These are phyloP conservation scores for Rhizomys pruinosus DNA, from an alignment of 2,113 vertebrate genomes.

Conservation along the genomic window DNA sequence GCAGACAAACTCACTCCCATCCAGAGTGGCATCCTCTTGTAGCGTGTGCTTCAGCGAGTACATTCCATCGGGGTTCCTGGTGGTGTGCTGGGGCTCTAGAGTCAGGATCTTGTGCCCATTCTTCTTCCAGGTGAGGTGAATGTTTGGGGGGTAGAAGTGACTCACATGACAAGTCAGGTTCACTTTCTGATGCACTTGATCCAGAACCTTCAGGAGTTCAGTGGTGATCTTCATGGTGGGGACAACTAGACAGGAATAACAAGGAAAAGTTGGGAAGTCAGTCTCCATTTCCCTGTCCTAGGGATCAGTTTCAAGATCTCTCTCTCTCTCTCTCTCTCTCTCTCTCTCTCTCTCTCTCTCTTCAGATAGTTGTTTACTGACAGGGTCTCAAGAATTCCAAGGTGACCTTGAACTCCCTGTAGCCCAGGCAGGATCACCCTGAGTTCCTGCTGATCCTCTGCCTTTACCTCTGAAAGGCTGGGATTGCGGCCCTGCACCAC, in stretches of 20 bases:
- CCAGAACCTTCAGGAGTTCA: fast-evolving
- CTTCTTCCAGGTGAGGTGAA: slow-evolving; percentile 57
- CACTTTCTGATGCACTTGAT: neutral
- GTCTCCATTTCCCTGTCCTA: neutral
- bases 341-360: too few species aligned
- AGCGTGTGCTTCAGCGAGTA: slow-evolving; percentile 16
- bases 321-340: too few species aligned
- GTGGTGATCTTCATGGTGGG: slow-evolving; percentile 50
- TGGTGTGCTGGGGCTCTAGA: neutral
- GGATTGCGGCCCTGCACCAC: too few species aligned
- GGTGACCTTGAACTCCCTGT: neutral
- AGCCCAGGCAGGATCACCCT: neutral
- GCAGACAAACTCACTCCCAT: slow-evolving; percentile 36
- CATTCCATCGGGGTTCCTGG: neutral
- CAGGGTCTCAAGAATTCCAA: neutral
- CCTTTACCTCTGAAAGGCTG: too few species aligned
- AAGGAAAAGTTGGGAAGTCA: neutral
- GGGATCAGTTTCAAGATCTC: neutral
- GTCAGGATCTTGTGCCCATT: neutral
- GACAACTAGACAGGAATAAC: neutral
- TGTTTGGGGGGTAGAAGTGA: neutral
- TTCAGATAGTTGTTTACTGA: neutral
- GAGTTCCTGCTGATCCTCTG: neutral
- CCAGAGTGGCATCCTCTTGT: neutral
- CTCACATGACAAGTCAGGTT: slow-evolving; percentile 11